phyloP scores from a whole-genome alignment of 53 echinoderm and acorn worm species.

The Arbacia lixula region DNA sequence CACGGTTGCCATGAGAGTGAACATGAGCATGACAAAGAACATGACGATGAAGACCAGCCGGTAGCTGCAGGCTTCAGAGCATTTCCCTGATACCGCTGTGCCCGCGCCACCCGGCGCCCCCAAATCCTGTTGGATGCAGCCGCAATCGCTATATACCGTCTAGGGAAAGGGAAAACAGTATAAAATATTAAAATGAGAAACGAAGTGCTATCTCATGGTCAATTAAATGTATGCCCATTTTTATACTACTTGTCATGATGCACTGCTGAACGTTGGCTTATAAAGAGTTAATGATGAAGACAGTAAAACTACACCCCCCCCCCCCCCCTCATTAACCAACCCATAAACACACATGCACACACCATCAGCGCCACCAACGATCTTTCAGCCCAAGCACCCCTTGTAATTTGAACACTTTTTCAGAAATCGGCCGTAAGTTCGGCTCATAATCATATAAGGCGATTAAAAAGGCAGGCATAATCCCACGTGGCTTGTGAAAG shows the following conservation, averaged over 20 bases:
- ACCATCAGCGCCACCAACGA: no score
- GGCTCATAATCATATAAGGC: no score
- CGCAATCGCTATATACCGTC: constrained; percentile 26
- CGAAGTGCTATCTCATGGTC: no score
- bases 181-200: no score
- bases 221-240: not conserved
- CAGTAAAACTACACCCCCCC: not conserved
- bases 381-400: no score
- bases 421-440: no score
- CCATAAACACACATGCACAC: no score
- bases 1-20: constrained; percentile 30
- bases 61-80: constrained; percentile 2
- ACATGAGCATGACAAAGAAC: constrained; percentile 31
- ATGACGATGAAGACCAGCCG: constrained; percentile 33
- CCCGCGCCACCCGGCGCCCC: not conserved
- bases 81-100: constrained; percentile 18
- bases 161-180: no score
- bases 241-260: not conserved
- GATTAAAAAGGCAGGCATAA: no score
- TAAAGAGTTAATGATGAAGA: not conserved
- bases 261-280: not conserved
- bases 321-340: no score
- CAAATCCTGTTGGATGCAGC: not conserved
- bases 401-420: no score
- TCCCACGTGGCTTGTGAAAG: no score